Evolutionary conservation across 2,797 vertebrate species (phyloP).

Genomic region (Tragelaphus oryx): DNA sequence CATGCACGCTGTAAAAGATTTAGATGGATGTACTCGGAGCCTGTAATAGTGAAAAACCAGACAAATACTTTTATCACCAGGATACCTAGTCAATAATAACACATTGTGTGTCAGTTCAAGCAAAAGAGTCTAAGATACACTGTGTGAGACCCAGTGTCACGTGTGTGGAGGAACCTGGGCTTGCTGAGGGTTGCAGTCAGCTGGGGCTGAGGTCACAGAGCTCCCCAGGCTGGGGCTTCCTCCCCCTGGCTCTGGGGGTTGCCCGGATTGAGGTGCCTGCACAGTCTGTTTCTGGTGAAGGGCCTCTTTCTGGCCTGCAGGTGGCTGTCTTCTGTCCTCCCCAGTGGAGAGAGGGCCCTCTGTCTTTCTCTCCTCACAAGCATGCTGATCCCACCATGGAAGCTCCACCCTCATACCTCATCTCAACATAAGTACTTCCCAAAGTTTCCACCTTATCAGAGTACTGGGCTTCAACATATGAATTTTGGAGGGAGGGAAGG

Average conservation of each 20-base stretch:
- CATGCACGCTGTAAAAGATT: not conserved
- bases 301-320: not conserved
- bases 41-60: not conserved
- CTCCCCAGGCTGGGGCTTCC: not conserved
- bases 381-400: not conserved
- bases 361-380: not conserved
- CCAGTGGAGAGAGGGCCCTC: not conserved
- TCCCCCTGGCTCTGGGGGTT: not conserved
- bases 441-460: not conserved
- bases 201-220: accelerated
- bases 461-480: no score
- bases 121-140: no score
- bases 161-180: no score
- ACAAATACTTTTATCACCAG: not conserved
- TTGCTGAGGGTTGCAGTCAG: not conserved
- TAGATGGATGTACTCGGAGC: not conserved
- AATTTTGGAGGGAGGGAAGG: not conserved
- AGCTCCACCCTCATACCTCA: no score
- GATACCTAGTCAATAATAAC: not conserved
- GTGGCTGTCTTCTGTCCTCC: not conserved
- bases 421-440: not conserved
- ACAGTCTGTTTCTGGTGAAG: not conserved
- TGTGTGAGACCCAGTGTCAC: not conserved
- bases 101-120: not conserved
- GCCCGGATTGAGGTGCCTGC: not conserved